Conservation (phyloP, 2,888 invertebrate species). For the Melanargia galathea region DNA sequence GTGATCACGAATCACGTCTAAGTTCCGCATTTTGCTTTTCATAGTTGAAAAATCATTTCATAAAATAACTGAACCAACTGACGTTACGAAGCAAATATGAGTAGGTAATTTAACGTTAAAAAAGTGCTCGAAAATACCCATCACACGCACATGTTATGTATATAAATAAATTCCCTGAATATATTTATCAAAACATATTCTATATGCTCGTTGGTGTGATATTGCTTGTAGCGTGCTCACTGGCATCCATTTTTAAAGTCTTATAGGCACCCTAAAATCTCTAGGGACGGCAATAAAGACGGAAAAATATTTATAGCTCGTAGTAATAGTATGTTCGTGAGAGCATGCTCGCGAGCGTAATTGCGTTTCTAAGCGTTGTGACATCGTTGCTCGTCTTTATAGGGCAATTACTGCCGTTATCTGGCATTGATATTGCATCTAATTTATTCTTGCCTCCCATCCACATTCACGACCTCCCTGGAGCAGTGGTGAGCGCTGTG, state of each 20-base stretch:
- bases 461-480: too few relatives aligned
- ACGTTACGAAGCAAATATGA: too few relatives aligned
- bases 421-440: constrained; percentile 81
- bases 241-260: constrained; percentile 41
- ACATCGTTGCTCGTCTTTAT: constrained; percentile 78
- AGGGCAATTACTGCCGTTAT: constrained; percentile 79
- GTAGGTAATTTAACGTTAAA: too few relatives aligned
- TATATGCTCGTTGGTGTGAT: too few relatives aligned
- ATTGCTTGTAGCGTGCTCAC: background rate
- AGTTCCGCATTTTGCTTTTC: too few relatives aligned
- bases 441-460: constrained; percentile 69
- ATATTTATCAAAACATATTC: too few relatives aligned
- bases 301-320: constrained; percentile 63
- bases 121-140: too few relatives aligned
- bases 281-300: constrained; percentile 64
- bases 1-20: background rate
- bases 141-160: too few relatives aligned
- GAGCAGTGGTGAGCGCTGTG: too few relatives aligned
- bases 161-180: too few relatives aligned
- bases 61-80: too few relatives aligned
- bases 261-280: constrained; percentile 56
- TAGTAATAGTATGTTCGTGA: constrained; percentile 58
- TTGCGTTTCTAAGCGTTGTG: constrained; percentile 74
- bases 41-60: too few relatives aligned
- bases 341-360: constrained; percentile 70